A percentile compares a stretch with the other conserved stretches of the same genome.
These are phyloP conservation scores for Protobothrops mucrosquamatus DNA, from an alignment of 2,113 vertebrate species.

Conservation along the genomic window DNA sequence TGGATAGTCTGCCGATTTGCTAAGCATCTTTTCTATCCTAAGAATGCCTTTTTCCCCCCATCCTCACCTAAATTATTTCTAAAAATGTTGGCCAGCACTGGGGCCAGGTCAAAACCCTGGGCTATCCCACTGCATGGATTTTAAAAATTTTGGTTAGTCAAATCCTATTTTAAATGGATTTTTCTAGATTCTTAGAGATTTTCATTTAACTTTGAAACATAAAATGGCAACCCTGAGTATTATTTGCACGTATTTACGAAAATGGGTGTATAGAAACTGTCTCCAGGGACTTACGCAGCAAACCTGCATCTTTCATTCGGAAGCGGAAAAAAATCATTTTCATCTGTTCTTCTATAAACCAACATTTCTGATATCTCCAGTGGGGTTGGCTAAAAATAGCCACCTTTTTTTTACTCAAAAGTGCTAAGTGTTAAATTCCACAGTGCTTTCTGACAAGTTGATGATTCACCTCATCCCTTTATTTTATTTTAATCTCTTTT, in stretches of 20 bases:
- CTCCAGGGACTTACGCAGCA: conserved; percentile 31
- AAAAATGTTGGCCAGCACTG: background rate
- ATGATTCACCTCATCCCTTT: conserved; percentile 27
- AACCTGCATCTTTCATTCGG: background rate
- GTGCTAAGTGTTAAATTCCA: conserved; percentile 26
- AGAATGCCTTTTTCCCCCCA: background rate
- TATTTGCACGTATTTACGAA: conserved; percentile 12
- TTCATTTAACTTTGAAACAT: background rate
- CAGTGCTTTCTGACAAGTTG: conserved; percentile 6
- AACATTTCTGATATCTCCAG: conserved; percentile 42
- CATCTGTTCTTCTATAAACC: conserved; percentile 33
- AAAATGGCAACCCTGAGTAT: conserved; percentile 19
- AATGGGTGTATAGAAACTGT: conserved; percentile 34
- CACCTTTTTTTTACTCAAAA: conserved; percentile 9
- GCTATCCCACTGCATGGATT: background rate
- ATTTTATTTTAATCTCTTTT: conserved; percentile 44
- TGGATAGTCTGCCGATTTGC: background rate
- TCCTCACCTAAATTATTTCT: background rate
- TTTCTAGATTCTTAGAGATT: background rate
- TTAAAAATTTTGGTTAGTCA: background rate
- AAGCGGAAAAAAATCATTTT: background rate
- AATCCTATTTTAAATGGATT: background rate
- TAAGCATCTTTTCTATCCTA: background rate
- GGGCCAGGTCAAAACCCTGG: background rate
- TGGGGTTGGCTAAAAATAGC: conserved; percentile 43